These are phyloP conservation scores for Eueides isabella DNA, from an alignment of 1,140 invertebrate species.

Conservation along the genomic window DNA sequence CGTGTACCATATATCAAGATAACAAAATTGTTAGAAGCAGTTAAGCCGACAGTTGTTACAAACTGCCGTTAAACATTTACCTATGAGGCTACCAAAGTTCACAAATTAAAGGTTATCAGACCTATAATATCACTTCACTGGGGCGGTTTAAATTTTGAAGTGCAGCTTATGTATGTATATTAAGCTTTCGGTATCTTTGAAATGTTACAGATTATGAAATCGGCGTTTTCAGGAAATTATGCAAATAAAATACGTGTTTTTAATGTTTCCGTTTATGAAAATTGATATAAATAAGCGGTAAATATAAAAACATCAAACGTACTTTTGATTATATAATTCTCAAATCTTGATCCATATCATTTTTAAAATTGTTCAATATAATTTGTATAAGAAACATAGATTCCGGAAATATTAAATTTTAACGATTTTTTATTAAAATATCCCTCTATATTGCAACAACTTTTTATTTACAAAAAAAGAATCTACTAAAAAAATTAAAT, in stretches of 20 bases:
- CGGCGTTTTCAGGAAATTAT: background rate
- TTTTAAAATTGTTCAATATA: too few species aligned
- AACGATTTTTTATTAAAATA: too few species aligned
- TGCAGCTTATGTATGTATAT: constrained; percentile 29
- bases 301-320: too few species aligned
- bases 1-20: background rate
- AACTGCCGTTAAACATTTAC: constrained; percentile 33
- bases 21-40: background rate
- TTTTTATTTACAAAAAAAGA: background rate
- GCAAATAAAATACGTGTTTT: background rate
- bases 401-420: too few species aligned
- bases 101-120: constrained; percentile 35
- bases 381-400: too few species aligned
- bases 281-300: too few species aligned
- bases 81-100: constrained; percentile 29
- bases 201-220: background rate
- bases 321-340: too few species aligned
- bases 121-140: constrained; percentile 25
- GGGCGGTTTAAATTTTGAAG: constrained; percentile 13
- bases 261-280: too few species aligned
- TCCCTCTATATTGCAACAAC: background rate
- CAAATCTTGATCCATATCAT: too few species aligned
- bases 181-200: background rate
- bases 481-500: background rate
- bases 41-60: constrained; percentile 26